Evolutionary conservation across 2,888 invertebrate species (phyloP), one percentile per base, ranked within the genome.

Genomic region (Campoplex capitator): DNA sequence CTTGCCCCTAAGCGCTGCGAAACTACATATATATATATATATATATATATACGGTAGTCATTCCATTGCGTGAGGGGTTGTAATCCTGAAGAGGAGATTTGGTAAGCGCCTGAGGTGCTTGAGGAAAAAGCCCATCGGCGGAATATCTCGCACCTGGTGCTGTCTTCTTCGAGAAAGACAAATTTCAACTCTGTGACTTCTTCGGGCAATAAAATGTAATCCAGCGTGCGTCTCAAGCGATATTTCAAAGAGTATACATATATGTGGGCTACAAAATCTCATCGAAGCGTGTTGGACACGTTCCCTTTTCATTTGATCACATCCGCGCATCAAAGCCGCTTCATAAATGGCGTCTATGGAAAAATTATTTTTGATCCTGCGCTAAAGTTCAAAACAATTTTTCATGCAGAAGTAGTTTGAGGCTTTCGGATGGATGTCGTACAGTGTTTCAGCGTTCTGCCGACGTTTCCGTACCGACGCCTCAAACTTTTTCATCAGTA

Each of bases 91-190:
- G 70, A 38, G 76, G 77, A 83, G 83, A 83, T 71, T 62, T 77
- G 76, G 54, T 79, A 83, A 87, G 83, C 84, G 77, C 81, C 78
- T 51, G 54, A n/a, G 32, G 38, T 45, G 16, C 35, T 70, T 51
- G 51, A 77, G 70, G 71, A 77, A 81, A 76, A 82, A 70, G 75
- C 75, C 83, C 79, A 48, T 71, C 85, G 85, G 79, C 32, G 71
- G 77, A 83, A 83, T 77, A 76, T 68, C 76, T 78, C 58, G 83
- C 89, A 89, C 89, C 89, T 89, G 89, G 89, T 86, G 73, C 84
- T 78, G 76, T 87, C 88, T 84, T 87, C 88, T 83, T 85, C 84
- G 51, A 83, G 71, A 84, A 86, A 89, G 89, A 87, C 86, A 88
- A 89, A 89, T 89, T 80, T 79, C 82, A 81, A 78, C 83, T 88